Evolutionary conservation across 2,888 invertebrate genomes (phyloP), one percentile per base, ranked within the genome.

Genomic region (Diachrysia chrysitis): DNA sequence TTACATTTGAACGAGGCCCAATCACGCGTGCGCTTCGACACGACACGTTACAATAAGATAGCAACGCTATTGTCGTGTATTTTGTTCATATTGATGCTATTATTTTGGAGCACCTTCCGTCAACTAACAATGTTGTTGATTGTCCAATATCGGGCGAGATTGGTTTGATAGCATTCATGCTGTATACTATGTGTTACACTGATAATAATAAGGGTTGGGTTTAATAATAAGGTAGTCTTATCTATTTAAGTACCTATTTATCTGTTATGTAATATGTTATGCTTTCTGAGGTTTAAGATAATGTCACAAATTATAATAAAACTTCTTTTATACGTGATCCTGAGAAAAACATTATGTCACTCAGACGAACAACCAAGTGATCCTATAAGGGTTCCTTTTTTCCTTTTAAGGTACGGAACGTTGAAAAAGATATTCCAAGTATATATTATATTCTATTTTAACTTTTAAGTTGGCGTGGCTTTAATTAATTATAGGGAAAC

Each of bases 1-100:
- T 92, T 86, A 89, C 91, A 88, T 88, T 79, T 82, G 88, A 91
- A 78, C 85, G 88, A 76, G 78, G 83, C 85, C 84, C 90, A 90
- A 91, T 91, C 92, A 92, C 88, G 91, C 89, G 89, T 86, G 69
- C 78, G 86, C 87, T 84, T 78, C 85, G 78, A 74, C 85, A 86
- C 85, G 78, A 74, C 85, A 86, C 81, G 70, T 67, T 71, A 86
- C 89, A 87, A 87, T 86, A 87, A 88, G 92, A 92, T 92, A 92
- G 85, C 84, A 82, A 69, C 80, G 75, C 87, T 69, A 89, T 91
- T 91, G 92, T 91, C 83, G 78, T 82, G 81, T 86, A 87, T 87
- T 89, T 89, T 85, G 85, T 83, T 77, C 82, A 73, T 74, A 79
- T 79, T 79, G 72, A 66, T 77, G 76, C 85, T 74, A 85, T 86